Conservation (phyloP, 2,797 vertebrate genomes). For the Varecia variegata region DNA sequence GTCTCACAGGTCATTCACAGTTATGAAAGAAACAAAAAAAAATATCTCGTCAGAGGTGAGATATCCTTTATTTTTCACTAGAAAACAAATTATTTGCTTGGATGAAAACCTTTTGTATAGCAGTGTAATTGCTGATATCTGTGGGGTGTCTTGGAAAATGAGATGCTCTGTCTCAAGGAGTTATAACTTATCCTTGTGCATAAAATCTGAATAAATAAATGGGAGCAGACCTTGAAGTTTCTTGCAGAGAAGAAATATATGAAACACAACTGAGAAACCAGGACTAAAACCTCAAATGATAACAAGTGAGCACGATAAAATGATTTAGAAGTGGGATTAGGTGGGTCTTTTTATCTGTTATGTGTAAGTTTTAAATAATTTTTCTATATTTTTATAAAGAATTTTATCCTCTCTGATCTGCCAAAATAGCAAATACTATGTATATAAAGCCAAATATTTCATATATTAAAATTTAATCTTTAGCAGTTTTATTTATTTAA, state of each 20-base stretch:
- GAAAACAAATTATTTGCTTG: slow-evolving; percentile 85
- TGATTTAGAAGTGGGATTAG: slow-evolving; percentile 63
- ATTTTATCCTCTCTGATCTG: background rate
- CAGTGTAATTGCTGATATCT: slow-evolving; percentile 82
- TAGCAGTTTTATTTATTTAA: slow-evolving; percentile 11
- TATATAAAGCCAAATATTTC: slow-evolving; percentile 22
- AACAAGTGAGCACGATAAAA: slow-evolving; percentile 72
- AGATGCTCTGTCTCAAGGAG: slow-evolving; percentile 82
- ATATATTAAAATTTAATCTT: background rate
- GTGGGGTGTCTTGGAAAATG: slow-evolving; percentile 83
- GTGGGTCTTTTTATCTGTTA: background rate
- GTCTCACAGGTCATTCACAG: slow-evolving; percentile 82
- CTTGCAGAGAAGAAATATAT: slow-evolving; percentile 70
- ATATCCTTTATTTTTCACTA: slow-evolving; percentile 78
- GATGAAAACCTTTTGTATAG: slow-evolving; percentile 83
- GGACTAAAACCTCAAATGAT: slow-evolving; percentile 65
- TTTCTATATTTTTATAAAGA: slow-evolving; percentile 33
- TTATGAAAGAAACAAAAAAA: slow-evolving; percentile 78
- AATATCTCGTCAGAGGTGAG: slow-evolving; percentile 73
- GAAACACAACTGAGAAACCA: slow-evolving; percentile 75
- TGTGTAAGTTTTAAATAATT: background rate
- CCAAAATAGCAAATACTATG: slow-evolving; percentile 6
- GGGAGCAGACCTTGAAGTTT: slow-evolving; percentile 64
- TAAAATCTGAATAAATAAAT: slow-evolving; percentile 85
- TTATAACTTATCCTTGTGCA: slow-evolving; percentile 80